Conservation (phyloP, 2,797 vertebrate species). For the Pelochelys cantorii region DNA sequence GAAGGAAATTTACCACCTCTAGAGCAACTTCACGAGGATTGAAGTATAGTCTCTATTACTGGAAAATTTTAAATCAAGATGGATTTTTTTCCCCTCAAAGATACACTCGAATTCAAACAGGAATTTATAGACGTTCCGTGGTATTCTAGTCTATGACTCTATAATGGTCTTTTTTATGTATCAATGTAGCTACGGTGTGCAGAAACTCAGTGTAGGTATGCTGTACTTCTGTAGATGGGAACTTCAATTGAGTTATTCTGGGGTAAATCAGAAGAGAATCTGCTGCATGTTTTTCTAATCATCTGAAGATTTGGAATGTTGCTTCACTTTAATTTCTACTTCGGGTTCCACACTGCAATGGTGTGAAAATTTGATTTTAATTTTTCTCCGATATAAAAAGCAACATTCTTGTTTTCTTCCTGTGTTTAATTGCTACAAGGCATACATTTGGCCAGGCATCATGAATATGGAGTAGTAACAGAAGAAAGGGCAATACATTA, state of each 20-base stretch:
- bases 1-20: accelerated
- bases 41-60: neutral
- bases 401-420: neutral
- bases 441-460: neutral
- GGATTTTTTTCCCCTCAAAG: neutral
- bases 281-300: neutral
- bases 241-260: neutral
- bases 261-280: neutral
- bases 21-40: neutral
- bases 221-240: neutral
- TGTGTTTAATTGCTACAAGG: neutral
- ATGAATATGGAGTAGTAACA: neutral
- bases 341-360: neutral
- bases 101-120: neutral
- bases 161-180: neutral
- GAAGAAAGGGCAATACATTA: neutral
- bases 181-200: accelerated
- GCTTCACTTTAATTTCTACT: neutral
- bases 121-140: neutral
- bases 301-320: neutral
- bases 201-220: neutral
- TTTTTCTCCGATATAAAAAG: neutral
- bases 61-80: neutral
- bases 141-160: accelerated
- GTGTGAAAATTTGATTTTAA: neutral